Base-by-base conservation (phyloP, 2,113 vertebrate species). In the Hippolais icterina region DNA sequence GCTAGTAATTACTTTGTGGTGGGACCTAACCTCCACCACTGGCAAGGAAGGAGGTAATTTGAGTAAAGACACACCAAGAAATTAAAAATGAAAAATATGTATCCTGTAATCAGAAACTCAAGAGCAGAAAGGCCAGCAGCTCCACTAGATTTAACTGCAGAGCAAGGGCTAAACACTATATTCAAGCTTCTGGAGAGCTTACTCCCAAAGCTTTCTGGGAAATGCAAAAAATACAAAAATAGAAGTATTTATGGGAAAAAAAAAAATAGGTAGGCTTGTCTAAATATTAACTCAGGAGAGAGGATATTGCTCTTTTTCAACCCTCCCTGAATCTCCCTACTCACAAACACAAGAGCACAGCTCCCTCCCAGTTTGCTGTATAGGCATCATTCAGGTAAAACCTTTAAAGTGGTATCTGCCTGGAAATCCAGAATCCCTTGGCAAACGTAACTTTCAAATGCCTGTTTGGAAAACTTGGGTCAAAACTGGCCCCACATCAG, bases 31-130 rank as follows among this genome's bases (percentile, higher is more conserved):
- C 86, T 92, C 84, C 56, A 61, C 70, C 15, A 31, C 61, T 91
- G 91, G 94, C 97, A 89, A 78, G 66, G 74, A 87, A 94, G 77
- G 89, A 78, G 87, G 80, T 82, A 96, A 97, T 97, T 94, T 96
- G 66, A 88, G 79, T 33, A 72, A 95, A 88, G 47, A 84, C 47
- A 87, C 87, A 84, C 74, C 77, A 90, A 94, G 84, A 92, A 89
- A 96, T 94, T 92, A 76, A 69, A 91, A 94, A 59, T 29, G 64
- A 96, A 89, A 78, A 93, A 89, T 72, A 84, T 0, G 1, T 65
- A 76, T 90, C 68, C 93, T 59, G 56, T 92, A 96, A 93, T 83
- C 75, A 93, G 84, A 93, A 91, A 57, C 89, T 83, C 37, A 77
- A 66, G 93, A 89, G 79, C 74, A 92, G 66, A 3, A 24, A 94